Conservation (phyloP, 2,113 vertebrate genomes). For the Cavia porcellus region DNA sequence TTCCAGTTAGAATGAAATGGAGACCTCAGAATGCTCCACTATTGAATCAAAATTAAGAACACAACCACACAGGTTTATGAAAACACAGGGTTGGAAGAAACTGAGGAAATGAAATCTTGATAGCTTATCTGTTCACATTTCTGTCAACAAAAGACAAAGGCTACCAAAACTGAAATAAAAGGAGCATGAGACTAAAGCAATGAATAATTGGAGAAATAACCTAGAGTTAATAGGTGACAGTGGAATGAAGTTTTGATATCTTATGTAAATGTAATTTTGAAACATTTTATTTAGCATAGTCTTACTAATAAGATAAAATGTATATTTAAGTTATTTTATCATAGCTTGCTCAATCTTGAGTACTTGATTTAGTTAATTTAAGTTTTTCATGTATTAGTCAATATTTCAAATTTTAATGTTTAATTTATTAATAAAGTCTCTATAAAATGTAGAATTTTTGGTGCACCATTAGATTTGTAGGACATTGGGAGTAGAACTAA, state of each 20-base stretch:
- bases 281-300: not conserved
- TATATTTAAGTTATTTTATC: not conserved
- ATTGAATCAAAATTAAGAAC: not conserved
- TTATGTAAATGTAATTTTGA: not conserved
- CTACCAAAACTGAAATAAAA: not conserved
- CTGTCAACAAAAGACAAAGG: not conserved
- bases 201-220: not conserved
- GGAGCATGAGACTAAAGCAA: not conserved
- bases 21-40: not conserved
- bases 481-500: not conserved
- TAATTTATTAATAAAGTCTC: not conserved
- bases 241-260: not conserved
- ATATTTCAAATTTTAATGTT: not conserved
- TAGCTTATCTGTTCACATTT: not conserved
- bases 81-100: not conserved
- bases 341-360: not conserved
- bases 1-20: not conserved
- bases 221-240: not conserved
- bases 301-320: not conserved
- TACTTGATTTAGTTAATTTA: not conserved
- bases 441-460: not conserved
- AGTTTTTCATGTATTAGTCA: not conserved
- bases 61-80: not conserved
- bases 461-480: not conserved
- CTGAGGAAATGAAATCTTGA: not conserved